Percentiles rank a stretch among this genome's conserved stretches.
These are phyloP conservation scores for Halcyon leucocephala DNA, from an alignment of 2,797 vertebrate species.

Conservation along the genomic window DNA sequence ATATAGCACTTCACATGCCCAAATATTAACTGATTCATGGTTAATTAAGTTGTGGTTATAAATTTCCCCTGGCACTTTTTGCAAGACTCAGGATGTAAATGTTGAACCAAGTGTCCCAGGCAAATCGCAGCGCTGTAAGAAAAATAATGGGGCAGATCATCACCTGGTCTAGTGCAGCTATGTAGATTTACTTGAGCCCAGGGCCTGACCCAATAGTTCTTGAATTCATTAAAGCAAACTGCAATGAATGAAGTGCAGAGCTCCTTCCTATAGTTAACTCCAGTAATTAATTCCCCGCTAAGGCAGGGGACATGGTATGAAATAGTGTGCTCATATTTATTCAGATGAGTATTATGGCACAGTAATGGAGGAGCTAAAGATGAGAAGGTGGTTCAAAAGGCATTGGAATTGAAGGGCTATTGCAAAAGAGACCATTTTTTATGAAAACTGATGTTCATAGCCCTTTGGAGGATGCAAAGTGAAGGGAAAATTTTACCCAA, in stretches of 20 bases:
- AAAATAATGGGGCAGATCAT: conserved; percentile 56
- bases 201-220: not conserved
- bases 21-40: conserved; percentile 66
- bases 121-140: conserved; percentile 33
- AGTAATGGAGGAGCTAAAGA: not conserved
- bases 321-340: not conserved
- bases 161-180: conserved; percentile 15
- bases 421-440: not conserved
- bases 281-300: not conserved
- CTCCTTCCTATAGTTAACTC: not conserved
- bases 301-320: not conserved
- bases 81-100: conserved; percentile 32
- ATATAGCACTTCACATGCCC: conserved; percentile 59
- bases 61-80: conserved; percentile 55
- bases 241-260: conserved; percentile 39
- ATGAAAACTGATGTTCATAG: not conserved
- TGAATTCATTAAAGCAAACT: conserved; percentile 43
- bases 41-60: conserved; percentile 62
- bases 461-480: not conserved
- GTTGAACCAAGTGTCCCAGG: conserved; percentile 44
- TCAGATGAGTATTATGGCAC: not conserved
- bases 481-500: not conserved
- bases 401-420: not conserved
- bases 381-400: not conserved
- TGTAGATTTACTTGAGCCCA: not conserved